Evolutionary conservation across 2,113 vertebrate genomes (phyloP).

Genomic region (Jaculus jaculus): DNA sequence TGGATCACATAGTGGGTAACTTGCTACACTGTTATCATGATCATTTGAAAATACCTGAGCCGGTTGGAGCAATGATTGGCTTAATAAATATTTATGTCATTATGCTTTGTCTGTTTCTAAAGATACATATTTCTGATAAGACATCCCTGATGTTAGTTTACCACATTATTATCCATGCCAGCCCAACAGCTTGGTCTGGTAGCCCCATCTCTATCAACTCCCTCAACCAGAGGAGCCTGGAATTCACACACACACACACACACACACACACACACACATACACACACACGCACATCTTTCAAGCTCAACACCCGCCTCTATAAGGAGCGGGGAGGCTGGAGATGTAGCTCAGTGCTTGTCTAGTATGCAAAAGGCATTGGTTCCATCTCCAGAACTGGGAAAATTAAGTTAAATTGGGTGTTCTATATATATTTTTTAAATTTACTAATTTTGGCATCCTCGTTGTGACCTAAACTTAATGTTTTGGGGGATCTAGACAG

Average conservation of each 20-base stretch:
- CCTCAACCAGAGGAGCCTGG: neutral
- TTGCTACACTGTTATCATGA: neutral
- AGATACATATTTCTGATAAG: neutral
- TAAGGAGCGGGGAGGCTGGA: no score
- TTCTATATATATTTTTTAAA: no score
- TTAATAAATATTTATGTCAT: neutral
- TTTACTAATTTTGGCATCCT: no score
- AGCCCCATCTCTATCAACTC: neutral
- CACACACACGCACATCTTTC: no score
- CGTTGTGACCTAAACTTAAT: neutral
- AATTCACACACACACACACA: neutral
- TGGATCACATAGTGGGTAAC: neutral
- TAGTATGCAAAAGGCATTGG: no score
- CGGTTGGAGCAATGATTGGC: neutral
- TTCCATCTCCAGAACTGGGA: no score
- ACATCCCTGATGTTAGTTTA: neutral
- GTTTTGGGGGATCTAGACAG: neutral
- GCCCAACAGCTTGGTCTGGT: no score
- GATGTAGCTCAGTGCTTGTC: no score
- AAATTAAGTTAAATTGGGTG: no score
- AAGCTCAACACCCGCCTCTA: neutral
- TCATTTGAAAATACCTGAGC: neutral
- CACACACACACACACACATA: no score
- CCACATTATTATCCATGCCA: neutral
- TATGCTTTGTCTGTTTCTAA: neutral